Conservation (phyloP, 1,140 invertebrate species). For the Drosophila sp. region DNA sequence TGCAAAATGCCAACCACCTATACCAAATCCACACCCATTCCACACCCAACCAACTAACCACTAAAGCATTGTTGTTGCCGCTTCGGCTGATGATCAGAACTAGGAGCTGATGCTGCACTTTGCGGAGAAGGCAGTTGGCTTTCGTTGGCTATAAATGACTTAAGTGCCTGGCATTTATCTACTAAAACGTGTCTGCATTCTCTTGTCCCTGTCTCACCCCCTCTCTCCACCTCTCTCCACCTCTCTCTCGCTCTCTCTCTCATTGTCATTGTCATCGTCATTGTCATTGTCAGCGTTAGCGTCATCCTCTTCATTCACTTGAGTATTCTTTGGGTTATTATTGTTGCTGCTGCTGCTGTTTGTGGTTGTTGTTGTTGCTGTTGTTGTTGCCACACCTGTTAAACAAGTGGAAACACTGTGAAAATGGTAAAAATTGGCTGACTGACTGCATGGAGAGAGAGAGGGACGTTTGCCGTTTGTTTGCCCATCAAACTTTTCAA, state of each 20-base stretch:
- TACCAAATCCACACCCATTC: no score
- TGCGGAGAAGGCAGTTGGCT: slow-evolving; percentile 11
- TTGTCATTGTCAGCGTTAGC: slow-evolving; percentile 35
- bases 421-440: slow-evolving; percentile 1
- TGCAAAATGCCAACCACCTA: slow-evolving; percentile 54
- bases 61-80: not conserved
- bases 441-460: not conserved
- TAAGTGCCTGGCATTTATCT: slow-evolving; percentile 77
- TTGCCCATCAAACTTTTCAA: slow-evolving; percentile 53
- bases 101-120: slow-evolving; percentile 31
- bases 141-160: slow-evolving; percentile 65
- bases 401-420: slow-evolving; percentile 33
- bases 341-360: not conserved
- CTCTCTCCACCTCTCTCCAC: not conserved
- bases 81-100: slow-evolving; percentile 4
- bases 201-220: not conserved
- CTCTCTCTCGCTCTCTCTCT: slow-evolving; percentile 15
- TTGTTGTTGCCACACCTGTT: slow-evolving; percentile 62
- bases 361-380: slow-evolving; percentile 23
- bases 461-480: slow-evolving; percentile 11
- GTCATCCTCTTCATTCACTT: slow-evolving; percentile 16
- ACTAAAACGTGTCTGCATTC: slow-evolving; percentile 61
- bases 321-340: slow-evolving; percentile 10
- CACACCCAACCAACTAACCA: not conserved
- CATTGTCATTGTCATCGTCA: slow-evolving; percentile 52